Base-by-base conservation (phyloP, 2,113 vertebrate genomes). In the Forbesichthys papilliferus region DNA sequence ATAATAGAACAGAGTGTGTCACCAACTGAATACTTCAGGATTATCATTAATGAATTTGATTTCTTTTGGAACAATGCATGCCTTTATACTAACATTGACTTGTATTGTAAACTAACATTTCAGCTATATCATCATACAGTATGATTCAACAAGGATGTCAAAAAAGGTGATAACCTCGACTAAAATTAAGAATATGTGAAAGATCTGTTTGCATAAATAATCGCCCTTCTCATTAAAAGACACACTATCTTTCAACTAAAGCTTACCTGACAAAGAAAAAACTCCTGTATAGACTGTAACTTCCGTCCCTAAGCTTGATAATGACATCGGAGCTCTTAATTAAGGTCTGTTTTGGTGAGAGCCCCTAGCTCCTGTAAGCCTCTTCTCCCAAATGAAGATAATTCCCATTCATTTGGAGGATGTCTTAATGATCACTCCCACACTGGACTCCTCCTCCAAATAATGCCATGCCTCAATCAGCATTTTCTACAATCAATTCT, bases 401-500 rank as follows among this genome's bases (percentile, higher is more conserved):
- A 84, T 86, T 89, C 83, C 83, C 74, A 83, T 87, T 89, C 83
- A 86, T 86, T 87, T 83, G 56, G 71, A 84, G 59, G 68, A 78
- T 83, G 76, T 86, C 71, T 71, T 91, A 90, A 89, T 87, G 89
- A 90, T 88, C 85, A 82, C 82, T 90, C 86, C 84, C 87, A 89
- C 88, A 88, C 87, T 83, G 75, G 80, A 82, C 62, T 82, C 77
- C 84, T 68, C 82, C 84, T 79, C 80, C 71, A 79, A 89, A 88
- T 86, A 88, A 90, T 83, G 84, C 84, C 77, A 62, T 58, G 77
- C 88, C 77, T 82, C 75, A 84, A 89, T 87, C 86, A 88, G 84
- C 84, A 88, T 85, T 88, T 86, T 90, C 85, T 73, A 76, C 81
- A 88, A 90, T 91, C 90, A 90, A 90, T 90, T 85, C 80, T 69